Evolutionary conservation across 2,113 vertebrate genomes (phyloP).

Genomic region (Protomyctophum bolini): DNA sequence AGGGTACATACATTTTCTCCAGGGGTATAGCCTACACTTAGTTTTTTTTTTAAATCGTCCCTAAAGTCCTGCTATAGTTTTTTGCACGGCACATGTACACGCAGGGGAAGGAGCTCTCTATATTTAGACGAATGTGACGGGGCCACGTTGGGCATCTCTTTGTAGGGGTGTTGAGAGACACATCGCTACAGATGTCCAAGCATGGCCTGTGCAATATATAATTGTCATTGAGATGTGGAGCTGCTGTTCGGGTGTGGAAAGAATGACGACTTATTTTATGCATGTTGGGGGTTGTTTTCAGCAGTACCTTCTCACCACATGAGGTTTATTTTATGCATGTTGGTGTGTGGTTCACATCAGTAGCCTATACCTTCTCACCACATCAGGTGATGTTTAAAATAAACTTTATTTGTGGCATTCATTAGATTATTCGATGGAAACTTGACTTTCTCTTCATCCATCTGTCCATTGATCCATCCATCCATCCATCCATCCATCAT

Average conservation of each 20-base stretch:
- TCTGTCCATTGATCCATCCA: slow-evolving; percentile 7
- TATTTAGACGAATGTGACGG: neutral
- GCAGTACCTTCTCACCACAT: neutral
- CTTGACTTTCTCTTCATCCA: too few relatives aligned
- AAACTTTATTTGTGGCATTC: neutral
- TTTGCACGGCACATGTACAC: neutral
- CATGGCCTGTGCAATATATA: slow-evolving; percentile 49
- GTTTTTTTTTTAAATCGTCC: too few relatives aligned
- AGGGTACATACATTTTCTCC: too few relatives aligned
- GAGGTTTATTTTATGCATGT: too few relatives aligned
- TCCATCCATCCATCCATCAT: slow-evolving; percentile 17
- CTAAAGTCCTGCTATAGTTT: too few relatives aligned
- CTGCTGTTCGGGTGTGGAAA: slow-evolving; percentile 63
- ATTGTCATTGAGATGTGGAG: slow-evolving; percentile 61
- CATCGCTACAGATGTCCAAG: slow-evolving; percentile 28
- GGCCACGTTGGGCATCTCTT: neutral
- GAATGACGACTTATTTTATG: slow-evolving; percentile 37
- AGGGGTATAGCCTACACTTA: too few relatives aligned
- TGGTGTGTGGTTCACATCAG: too few relatives aligned
- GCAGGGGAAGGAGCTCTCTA: neutral
- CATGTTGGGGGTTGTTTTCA: neutral
- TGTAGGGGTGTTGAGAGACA: slow-evolving; percentile 33
- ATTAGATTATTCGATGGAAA: too few relatives aligned
- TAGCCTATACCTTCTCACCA: neutral
- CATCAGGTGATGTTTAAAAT: neutral